A percentile compares a stretch with the other conserved stretches of the same genome.
phyloP scores from a whole-genome alignment of 1,140 invertebrate species.

The Tetragnatha versicolor region DNA sequence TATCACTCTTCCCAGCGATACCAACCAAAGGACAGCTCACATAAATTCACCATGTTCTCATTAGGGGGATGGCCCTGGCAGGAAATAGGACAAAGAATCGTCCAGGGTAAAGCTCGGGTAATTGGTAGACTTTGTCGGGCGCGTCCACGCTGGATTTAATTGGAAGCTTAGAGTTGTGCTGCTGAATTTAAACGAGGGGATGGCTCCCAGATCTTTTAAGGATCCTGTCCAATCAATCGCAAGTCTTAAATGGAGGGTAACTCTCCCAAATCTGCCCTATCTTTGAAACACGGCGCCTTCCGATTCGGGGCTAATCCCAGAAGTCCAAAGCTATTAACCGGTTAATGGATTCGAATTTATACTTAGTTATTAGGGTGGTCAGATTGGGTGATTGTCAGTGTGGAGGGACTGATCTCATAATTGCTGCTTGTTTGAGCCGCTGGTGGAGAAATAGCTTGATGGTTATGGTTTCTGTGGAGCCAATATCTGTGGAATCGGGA shows the following conservation, averaged over 20 bases:
- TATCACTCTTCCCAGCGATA: not conserved
- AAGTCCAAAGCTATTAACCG: not conserved
- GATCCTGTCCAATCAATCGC: not conserved
- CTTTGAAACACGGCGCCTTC: constrained; percentile 3
- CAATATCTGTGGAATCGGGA: too few species aligned
- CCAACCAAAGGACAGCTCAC: not conserved
- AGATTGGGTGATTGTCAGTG: not conserved
- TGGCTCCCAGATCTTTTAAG: not conserved
- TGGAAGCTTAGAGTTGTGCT: constrained; percentile 12
- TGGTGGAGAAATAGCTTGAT: too few species aligned
- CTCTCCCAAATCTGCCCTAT: not conserved
- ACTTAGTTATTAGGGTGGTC: not conserved
- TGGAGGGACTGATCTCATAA: too few species aligned
- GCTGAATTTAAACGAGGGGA: not conserved
- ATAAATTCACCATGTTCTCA: constrained; percentile 9
- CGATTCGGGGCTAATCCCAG: not conserved
- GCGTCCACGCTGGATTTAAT: constrained; percentile 9
- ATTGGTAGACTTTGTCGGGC: not conserved
- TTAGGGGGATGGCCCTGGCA: not conserved
- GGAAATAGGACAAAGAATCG: constrained; percentile 11
- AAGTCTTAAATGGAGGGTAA: not conserved
- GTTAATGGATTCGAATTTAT: not conserved
- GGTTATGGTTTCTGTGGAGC: too few species aligned
- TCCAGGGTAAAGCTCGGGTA: not conserved
- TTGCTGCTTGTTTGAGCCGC: too few species aligned